Evolutionary conservation across 1,140 invertebrate species (phyloP).

Genomic region (Lepidostoma basale): DNA sequence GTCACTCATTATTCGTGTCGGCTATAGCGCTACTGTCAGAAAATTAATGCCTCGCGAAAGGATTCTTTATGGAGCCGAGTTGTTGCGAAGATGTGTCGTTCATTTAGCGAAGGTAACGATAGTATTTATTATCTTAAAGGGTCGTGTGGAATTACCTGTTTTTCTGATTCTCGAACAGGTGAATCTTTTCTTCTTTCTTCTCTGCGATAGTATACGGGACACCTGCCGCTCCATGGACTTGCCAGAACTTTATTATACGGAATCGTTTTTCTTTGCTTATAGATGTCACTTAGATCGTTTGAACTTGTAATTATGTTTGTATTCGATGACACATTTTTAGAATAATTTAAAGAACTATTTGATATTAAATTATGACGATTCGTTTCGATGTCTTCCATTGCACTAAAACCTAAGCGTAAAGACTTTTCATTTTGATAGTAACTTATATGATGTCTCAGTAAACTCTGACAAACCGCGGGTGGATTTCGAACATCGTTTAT

Average conservation of each 20-base stretch:
- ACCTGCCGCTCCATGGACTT: slow-evolving; percentile 35
- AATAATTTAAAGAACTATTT: background rate
- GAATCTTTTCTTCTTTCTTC: slow-evolving; percentile 7
- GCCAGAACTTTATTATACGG: slow-evolving; percentile 39
- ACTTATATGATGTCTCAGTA: background rate
- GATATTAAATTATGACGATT: background rate
- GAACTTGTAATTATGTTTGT: background rate
- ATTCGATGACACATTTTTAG: background rate
- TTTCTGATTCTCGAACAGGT: background rate
- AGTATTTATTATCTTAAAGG: no score
- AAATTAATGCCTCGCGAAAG: no score
- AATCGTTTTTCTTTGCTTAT: slow-evolving; percentile 10
- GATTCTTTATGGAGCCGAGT: no score
- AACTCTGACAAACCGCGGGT: background rate
- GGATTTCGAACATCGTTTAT: background rate
- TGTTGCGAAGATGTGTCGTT: no score
- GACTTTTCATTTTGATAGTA: slow-evolving; percentile 17
- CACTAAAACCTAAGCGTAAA: slow-evolving; percentile 35
- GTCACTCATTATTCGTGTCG: no score
- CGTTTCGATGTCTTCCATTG: no score
- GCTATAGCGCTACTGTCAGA: no score
- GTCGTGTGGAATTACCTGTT: slow-evolving; percentile 8
- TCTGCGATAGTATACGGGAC: slow-evolving; percentile 35
- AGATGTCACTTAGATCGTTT: background rate
- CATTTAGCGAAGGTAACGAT: no score